Conservation (phyloP, 1,140 invertebrate species). For the Drosophila pruinosa region DNA sequence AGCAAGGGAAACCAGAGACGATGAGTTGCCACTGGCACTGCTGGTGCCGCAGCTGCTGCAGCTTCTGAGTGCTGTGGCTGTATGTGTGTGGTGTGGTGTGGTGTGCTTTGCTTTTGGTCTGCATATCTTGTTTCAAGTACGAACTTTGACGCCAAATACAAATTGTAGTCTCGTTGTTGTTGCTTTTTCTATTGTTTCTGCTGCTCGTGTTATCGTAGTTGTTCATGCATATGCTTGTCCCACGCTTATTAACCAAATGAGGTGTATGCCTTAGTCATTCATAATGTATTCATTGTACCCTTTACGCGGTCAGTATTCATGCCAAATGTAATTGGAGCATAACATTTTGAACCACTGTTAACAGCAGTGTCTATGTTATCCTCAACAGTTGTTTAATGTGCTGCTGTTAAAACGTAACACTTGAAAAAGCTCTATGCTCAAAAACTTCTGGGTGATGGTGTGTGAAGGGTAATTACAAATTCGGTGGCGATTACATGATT, state of each 20-base stretch:
- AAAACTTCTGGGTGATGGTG: not conserved
- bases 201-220: constrained; percentile 26
- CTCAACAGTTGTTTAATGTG: not conserved
- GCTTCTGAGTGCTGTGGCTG: constrained; percentile 17
- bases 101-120: constrained; percentile 45
- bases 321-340: not conserved
- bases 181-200: constrained; percentile 12
- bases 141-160: constrained; percentile 68
- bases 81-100: not conserved
- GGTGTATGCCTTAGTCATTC: constrained; percentile 21
- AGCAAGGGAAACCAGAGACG: constrained; percentile 1
- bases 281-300: constrained; percentile 25
- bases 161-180: constrained; percentile 23
- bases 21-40: too few species aligned
- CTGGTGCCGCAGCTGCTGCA: too few species aligned
- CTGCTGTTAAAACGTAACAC: not conserved
- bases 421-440: not conserved
- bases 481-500: not conserved
- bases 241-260: constrained; percentile 30
- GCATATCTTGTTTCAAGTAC: constrained; percentile 77
- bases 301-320: not conserved
- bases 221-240: constrained; percentile 16
- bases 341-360: not conserved
- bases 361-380: not conserved
- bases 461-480: constrained; percentile 1